Evolutionary conservation across 2,888 invertebrate species (phyloP).

Genomic region (Malthinus flaveolus): DNA sequence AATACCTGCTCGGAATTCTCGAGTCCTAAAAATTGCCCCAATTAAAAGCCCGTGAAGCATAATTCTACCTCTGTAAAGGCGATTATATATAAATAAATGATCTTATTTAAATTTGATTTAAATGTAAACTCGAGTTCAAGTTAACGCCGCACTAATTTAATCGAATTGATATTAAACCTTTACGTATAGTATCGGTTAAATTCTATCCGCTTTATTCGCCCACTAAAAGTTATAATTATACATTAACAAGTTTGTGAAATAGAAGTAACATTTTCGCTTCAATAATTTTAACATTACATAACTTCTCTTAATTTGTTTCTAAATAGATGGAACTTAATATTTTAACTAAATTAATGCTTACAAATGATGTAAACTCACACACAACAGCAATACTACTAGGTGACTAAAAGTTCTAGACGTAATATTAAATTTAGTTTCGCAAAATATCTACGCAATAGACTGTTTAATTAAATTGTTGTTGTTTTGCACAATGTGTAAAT

Average conservation of each 20-base stretch:
- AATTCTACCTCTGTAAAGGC: no score
- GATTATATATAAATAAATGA: background rate
- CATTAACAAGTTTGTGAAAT: conserved; percentile 23
- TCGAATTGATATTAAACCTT: conserved; percentile 6
- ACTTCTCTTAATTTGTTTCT: conserved; percentile 20
- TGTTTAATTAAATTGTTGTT: no score
- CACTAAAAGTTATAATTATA: conserved; percentile 25
- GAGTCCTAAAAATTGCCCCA: no score
- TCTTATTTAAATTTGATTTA: background rate
- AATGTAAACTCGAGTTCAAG: conserved; percentile 1
- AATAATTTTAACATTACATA: conserved; percentile 23
- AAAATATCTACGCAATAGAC: no score
- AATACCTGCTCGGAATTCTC: no score
- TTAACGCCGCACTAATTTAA: background rate
- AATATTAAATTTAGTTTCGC: no score
- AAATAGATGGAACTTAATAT: conserved; percentile 14
- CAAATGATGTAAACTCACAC: no score
- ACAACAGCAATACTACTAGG: no score
- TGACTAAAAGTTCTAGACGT: no score
- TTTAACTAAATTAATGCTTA: background rate
- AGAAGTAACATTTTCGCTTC: conserved; percentile 20
- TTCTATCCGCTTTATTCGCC: conserved; percentile 17
- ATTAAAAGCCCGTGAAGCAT: no score
- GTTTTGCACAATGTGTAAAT: no score
- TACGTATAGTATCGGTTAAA: conserved; percentile 12